Evolutionary conservation across 2,888 invertebrate species (phyloP).

Genomic region (Camponotus fellah): DNA sequence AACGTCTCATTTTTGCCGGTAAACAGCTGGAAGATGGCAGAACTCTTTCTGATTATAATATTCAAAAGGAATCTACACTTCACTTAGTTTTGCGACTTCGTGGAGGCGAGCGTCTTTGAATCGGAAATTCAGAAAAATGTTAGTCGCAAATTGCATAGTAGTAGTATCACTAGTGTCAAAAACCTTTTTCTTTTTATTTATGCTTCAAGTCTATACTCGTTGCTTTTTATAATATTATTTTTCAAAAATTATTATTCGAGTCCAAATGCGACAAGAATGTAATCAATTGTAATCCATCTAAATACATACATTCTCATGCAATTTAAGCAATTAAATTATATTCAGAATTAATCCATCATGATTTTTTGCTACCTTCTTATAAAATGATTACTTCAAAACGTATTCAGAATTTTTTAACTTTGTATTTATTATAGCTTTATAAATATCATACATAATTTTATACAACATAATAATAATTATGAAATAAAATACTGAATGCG

Average conservation of each 20-base stretch:
- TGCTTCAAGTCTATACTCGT: slow-evolving; percentile 3
- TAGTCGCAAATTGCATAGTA: slow-evolving; percentile 27
- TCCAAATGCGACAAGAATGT: slow-evolving; percentile 24
- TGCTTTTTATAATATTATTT: not conserved
- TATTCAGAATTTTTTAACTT: not conserved
- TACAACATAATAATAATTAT: not conserved
- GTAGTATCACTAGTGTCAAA: slow-evolving; percentile 28
- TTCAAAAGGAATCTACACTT: slow-evolving; percentile 88
- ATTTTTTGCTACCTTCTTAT: not conserved
- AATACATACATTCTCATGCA: slow-evolving; percentile 5
- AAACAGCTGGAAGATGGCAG: slow-evolving; percentile 87
- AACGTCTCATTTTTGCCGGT: slow-evolving; percentile 87
- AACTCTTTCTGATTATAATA: slow-evolving; percentile 88
- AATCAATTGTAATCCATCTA: slow-evolving; percentile 20
- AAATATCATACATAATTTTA: not conserved
- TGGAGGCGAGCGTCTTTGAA: slow-evolving; percentile 86
- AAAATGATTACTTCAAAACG: not conserved
- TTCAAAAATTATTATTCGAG: not conserved
- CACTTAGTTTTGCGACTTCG: slow-evolving; percentile 94
- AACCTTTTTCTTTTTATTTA: slow-evolving; percentile 12
- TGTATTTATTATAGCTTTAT: not conserved
- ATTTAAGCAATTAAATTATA: slow-evolving; percentile 20
- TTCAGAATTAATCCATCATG: not conserved
- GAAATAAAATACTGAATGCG: not conserved
- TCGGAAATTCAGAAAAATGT: slow-evolving; percentile 13